These are phyloP conservation scores for Hedya salicella DNA, from an alignment of 2,888 invertebrate genomes.

Conservation along the genomic window DNA sequence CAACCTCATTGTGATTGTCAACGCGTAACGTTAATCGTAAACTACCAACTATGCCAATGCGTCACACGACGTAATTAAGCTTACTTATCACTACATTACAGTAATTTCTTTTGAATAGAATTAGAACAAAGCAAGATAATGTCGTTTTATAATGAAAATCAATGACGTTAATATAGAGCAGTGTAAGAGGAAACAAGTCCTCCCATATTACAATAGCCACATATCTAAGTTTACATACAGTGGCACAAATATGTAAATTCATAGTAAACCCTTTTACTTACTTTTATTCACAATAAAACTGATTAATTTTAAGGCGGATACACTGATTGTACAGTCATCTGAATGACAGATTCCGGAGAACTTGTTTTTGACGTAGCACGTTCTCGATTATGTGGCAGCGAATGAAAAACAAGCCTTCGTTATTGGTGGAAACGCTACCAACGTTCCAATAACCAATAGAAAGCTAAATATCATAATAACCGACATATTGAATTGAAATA, in stretches of 20 bases:
- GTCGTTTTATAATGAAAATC: conserved; percentile 69
- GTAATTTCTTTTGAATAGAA: conserved; percentile 42
- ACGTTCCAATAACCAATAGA: not conserved
- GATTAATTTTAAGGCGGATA: conserved; percentile 73
- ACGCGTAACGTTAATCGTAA: conserved; percentile 30
- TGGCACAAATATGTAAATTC: conserved; percentile 47
- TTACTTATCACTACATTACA: conserved; percentile 31
- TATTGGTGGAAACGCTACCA: conserved; percentile 3
- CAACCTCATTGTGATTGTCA: conserved; percentile 42
- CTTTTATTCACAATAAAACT: conserved; percentile 62
- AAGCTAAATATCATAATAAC: not conserved
- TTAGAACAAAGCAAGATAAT: conserved; percentile 52
- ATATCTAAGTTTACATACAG: conserved; percentile 42
- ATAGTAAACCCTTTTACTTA: conserved; percentile 59
- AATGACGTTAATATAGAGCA: conserved; percentile 75
- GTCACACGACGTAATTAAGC: conserved; percentile 14
- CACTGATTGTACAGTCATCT: conserved; percentile 80
- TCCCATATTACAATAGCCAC: conserved; percentile 45
- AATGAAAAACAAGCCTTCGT: not conserved
- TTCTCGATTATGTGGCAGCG: conserved; percentile 55
- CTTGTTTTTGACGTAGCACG: conserved; percentile 64
- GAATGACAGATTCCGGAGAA: conserved; percentile 71
- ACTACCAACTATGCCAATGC: conserved; percentile 27
- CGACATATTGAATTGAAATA: not conserved
- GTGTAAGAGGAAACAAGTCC: conserved; percentile 44